Evolutionary conservation across 53 echinoderm and acorn worm species (phyloP), one percentile per base, ranked within the genome.

Genomic region (Patiria pectinifera): DNA sequence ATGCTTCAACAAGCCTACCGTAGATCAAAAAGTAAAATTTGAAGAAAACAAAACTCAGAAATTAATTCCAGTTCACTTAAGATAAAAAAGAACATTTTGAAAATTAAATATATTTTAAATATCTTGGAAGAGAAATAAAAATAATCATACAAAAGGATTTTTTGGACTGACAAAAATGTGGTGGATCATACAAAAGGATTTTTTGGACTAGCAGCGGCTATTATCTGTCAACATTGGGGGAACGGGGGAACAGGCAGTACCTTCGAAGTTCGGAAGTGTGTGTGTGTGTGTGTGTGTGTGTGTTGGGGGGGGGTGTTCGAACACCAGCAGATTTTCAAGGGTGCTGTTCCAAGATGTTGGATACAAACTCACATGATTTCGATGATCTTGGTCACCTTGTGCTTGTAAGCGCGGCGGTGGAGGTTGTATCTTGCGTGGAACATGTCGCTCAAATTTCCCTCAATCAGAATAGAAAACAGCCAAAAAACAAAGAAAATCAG

Each of bases 1-100:
- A 93, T n/a, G 96, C 97, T 43, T 97, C 97, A 13, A 97, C 97
- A 70, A 96, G 91, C 97, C 97, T 97, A n/a, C n/a, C n/a, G n/a
- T 2, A 23, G 35, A 35, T 24, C 15, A 74, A 23, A n/a, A 74
- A 74, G 3, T 9, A 5, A 74, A n/a, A 23, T 35, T 35, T 35
- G 2, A 10, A 18, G 21, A 69, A 69, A 21, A 21, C 0, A 14
- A 8, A 53, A 53, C 0, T 1, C 5, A 53, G 8, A 53, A 53
- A 53, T 53, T 53, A 8, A 74, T 18, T 14, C 4, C 66, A 15
- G 10, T 66, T 0, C 19, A 66, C 14, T 66, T 3, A 3, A 18
- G 19, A 66, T 66, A 6, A 66, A 3, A 0, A 2, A 15, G 45
- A 80, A 35, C 18, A 16, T 48, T 46, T 48, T 2, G 3, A 46